Base-by-base conservation (phyloP, 1,140 invertebrate species). In the Agrypnia vestita region DNA sequence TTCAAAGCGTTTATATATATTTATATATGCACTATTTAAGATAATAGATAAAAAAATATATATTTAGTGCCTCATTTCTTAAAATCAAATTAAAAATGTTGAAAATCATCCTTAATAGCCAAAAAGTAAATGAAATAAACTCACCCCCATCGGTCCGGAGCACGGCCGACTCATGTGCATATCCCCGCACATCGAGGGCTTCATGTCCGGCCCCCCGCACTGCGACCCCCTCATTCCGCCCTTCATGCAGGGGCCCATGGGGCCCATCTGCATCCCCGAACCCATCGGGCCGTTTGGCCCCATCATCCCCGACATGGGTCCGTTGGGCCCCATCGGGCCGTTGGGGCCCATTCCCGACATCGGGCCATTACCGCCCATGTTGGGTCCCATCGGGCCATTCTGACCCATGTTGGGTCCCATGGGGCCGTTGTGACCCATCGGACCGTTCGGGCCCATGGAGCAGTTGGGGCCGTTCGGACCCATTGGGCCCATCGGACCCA, bases 161-260 rank as follows among this genome's bases (percentile, higher is more conserved):
- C 89, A 90, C 3, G 86, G 88, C 80, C 89, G 86, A 15, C 87
- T 88, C 87, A 90, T 89, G 81, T 89, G 89, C 85, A 90, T 89
- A 78, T 90, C 89, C 80, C 85, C 85, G 75, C 89, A 90, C 88
- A 90, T 89, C 9, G 86, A 86, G 0, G 86, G 84, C 51, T 89
- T 89, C 88, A 89, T 89, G 79, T 90, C 89, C 1, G 88, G 88
- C 4, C 88, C 89, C 0, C 89, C 89, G 81, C 89, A 90, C 11
- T 87, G 78, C 13, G 86, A 85, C 47, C 77, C 78, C 62, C 88
- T 85, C 62, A 89, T 89, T 0, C 88, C 86, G 55, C 89, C 88
- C 87, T 89, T 90, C 0, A 88, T 88, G 80, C 89, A 90, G 0
- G 88, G 87, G 8, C 89, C 88, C 89, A 89, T 89, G 0, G 88